Evolutionary conservation across 2,797 vertebrate species (phyloP).

Genomic region (Todus mexicanus): DNA sequence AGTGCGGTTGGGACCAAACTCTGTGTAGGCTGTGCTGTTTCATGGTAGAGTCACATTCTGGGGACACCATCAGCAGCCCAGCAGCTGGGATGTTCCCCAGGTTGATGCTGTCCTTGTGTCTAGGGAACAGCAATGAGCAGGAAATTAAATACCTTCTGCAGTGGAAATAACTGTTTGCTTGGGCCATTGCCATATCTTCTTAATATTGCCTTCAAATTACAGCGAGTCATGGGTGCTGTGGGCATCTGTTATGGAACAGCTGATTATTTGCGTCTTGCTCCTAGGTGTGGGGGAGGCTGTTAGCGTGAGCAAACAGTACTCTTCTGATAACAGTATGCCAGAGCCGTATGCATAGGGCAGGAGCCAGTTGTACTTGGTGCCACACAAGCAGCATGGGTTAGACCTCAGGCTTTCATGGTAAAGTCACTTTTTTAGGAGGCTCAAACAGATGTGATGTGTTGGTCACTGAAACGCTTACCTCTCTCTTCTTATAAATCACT

Average conservation of each 20-base stretch:
- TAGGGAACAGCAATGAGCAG: not conserved
- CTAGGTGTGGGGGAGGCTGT: not conserved
- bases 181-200: not conserved
- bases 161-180: conserved; percentile 13
- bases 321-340: not conserved
- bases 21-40: accelerated
- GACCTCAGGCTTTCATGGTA: not conserved
- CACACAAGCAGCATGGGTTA: not conserved
- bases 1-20: not conserved
- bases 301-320: not conserved
- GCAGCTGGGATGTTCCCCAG: not conserved
- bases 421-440: not conserved
- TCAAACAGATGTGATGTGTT: not conserved
- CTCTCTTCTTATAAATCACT: not conserved
- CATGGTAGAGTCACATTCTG: accelerated
- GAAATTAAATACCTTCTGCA: conserved; percentile 23
- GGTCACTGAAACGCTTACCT: not conserved
- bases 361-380: not conserved
- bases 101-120: not conserved
- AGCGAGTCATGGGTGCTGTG: not conserved
- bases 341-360: not conserved
- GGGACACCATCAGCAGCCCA: not conserved
- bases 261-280: not conserved
- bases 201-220: conserved; percentile 32
- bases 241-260: not conserved